These are phyloP conservation scores for Doryteuthis pealeii DNA, from an alignment of 1,140 invertebrate species.

Conservation along the genomic window DNA sequence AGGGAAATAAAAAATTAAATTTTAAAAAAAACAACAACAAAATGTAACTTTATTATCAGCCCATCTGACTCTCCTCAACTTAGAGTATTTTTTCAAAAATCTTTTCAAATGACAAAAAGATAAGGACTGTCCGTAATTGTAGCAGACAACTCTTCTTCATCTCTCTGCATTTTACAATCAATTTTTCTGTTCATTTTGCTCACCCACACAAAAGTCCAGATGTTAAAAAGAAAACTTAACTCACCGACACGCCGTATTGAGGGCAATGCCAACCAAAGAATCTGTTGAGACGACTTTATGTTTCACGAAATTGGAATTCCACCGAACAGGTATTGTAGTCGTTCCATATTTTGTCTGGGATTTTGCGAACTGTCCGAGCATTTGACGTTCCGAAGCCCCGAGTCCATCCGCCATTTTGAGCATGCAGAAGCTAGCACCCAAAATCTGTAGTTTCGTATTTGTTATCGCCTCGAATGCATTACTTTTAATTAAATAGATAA, in stretches of 20 bases:
- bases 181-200: background rate
- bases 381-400: slow-evolving; percentile 75
- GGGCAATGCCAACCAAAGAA: slow-evolving; percentile 88
- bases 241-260: slow-evolving; percentile 89
- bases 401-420: slow-evolving; percentile 43
- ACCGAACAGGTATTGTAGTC: slow-evolving; percentile 71
- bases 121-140: too few species aligned
- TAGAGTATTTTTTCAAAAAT: too few species aligned
- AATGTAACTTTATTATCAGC: too few species aligned
- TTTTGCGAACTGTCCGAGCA: slow-evolving; percentile 78
- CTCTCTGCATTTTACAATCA: too few species aligned
- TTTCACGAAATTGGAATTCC: slow-evolving; percentile 70
- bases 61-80: too few species aligned
- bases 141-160: too few species aligned
- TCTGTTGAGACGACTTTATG: slow-evolving; percentile 78
- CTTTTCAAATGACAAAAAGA: too few species aligned
- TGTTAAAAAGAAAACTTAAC: slow-evolving; percentile 47
- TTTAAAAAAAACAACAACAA: too few species aligned
- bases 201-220: background rate
- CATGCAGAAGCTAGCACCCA: slow-evolving; percentile 9
- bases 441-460: background rate
- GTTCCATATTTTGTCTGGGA: slow-evolving; percentile 87
- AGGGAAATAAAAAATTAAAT: too few species aligned
- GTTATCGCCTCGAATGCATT: background rate
- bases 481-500: too few species aligned